Conservation (phyloP, 2,113 vertebrate genomes). For the Electrona antarctica region DNA sequence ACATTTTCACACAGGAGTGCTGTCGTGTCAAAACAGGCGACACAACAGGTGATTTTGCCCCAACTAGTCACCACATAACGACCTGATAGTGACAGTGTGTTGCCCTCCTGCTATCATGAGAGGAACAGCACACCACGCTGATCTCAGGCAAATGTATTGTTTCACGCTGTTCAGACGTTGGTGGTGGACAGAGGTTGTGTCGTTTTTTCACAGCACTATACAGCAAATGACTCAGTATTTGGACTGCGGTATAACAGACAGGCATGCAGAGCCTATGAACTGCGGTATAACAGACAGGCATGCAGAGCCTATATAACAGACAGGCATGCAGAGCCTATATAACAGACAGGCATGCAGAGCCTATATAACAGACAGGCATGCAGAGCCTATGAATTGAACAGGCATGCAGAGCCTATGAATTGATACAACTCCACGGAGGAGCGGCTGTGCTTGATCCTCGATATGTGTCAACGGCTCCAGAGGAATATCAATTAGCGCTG, state of each 20-base stretch:
- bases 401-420: constrained; percentile 38
- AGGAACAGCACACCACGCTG: not conserved
- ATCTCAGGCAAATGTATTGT: constrained; percentile 12
- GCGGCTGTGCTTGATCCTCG: constrained; percentile 46
- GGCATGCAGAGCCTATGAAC: constrained; percentile 26
- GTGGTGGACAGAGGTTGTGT: not conserved
- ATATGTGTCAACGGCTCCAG: constrained; percentile 28
- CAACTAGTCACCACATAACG: not conserved
- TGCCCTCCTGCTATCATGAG: too few relatives aligned
- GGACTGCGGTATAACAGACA: constrained; percentile 25
- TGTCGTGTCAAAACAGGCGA: too few relatives aligned
- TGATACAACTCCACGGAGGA: constrained; percentile 36
- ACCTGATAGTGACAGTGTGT: constrained; percentile 26
- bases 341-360: constrained; percentile 19
- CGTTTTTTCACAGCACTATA: constrained; percentile 33
- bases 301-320: constrained; percentile 29
- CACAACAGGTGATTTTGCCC: too few relatives aligned
- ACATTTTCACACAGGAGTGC: too few relatives aligned
- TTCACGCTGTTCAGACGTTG: constrained; percentile 22
- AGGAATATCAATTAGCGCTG: constrained; percentile 46
- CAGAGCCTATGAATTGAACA: too few relatives aligned
- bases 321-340: not conserved
- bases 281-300: constrained; percentile 25
- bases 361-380: constrained; percentile 20
- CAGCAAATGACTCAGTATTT: constrained; percentile 42